Percentiles rank a stretch among this genome's conserved stretches.
Evolutionary conservation across 2,113 vertebrate genomes (phyloP).

Genomic region (Trichomycterus rosablanca): DNA sequence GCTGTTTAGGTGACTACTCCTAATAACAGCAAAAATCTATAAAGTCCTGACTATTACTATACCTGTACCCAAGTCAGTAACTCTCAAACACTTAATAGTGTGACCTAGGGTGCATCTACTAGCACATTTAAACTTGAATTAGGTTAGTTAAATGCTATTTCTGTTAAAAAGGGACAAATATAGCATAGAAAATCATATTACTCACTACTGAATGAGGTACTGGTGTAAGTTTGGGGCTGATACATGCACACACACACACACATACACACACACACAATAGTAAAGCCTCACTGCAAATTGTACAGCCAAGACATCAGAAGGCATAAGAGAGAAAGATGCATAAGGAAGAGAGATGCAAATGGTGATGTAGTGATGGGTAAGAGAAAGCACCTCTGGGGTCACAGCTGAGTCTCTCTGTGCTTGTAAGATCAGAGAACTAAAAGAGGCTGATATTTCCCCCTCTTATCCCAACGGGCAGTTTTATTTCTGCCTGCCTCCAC

Average conservation of each 20-base stretch:
- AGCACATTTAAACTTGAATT: not conserved
- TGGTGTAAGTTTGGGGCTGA: constrained; percentile 6
- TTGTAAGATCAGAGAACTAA: not conserved
- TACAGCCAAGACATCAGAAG: too few species aligned
- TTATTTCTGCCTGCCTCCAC: constrained; percentile 10
- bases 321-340: constrained; percentile 2
- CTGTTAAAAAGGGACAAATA: too few species aligned
- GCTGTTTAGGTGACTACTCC: too few species aligned
- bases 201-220: not conserved
- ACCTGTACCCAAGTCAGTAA: too few species aligned
- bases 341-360: too few species aligned
- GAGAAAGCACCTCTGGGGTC: constrained; percentile 54
- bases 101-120: too few species aligned
- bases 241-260: constrained; percentile 13
- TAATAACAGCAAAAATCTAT: too few species aligned
- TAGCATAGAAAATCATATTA: not conserved
- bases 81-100: too few species aligned
- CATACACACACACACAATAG: constrained; percentile 12
- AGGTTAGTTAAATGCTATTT: not conserved
- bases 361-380: too few species aligned
- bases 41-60: too few species aligned
- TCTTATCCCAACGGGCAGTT: constrained; percentile 19
- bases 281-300: constrained; percentile 19
- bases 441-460: not conserved
- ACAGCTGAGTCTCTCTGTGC: constrained; percentile 60